These are phyloP conservation scores for Amphimallon solstitiale DNA, from an alignment of 2,888 invertebrate genomes.

Conservation along the genomic window DNA sequence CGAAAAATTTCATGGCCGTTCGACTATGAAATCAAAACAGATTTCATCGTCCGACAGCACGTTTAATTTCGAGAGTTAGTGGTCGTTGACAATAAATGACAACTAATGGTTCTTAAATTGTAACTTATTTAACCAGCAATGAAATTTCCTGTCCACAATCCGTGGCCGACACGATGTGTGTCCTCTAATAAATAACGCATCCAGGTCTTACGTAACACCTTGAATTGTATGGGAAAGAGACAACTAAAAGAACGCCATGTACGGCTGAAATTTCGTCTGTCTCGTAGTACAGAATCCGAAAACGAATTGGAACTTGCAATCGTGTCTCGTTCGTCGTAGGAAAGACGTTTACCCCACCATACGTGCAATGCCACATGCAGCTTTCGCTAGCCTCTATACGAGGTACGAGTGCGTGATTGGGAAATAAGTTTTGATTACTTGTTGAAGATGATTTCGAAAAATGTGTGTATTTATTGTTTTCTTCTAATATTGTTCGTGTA, in stretches of 20 bases:
- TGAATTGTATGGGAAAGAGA: no score
- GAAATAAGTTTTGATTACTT: constrained; percentile 43
- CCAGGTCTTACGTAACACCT: no score
- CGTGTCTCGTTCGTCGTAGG: not conserved
- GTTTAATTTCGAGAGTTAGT: not conserved
- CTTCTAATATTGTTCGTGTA: no score
- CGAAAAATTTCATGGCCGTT: not conserved
- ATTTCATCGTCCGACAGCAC: not conserved
- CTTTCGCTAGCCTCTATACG: constrained; percentile 46
- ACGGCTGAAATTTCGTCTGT: constrained; percentile 6
- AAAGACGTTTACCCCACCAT: constrained; percentile 11
- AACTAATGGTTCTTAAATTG: constrained; percentile 4
- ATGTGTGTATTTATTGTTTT: not conserved
- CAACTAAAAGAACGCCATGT: not conserved
- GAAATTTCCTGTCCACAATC: constrained; percentile 24
- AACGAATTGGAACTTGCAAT: not conserved
- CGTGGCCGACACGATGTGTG: not conserved
- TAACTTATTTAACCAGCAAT: constrained; percentile 18
- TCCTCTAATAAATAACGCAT: no score
- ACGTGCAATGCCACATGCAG: constrained; percentile 35
- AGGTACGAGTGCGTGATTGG: constrained; percentile 24
- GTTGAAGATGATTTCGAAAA: not conserved
- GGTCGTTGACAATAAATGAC: not conserved
- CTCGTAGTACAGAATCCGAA: not conserved
- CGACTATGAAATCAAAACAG: not conserved